A percentile compares a stretch with the other conserved stretches of the same genome.
These are phyloP conservation scores for Thereva unica DNA, from an alignment of 2,888 invertebrate species.

Conservation along the genomic window DNA sequence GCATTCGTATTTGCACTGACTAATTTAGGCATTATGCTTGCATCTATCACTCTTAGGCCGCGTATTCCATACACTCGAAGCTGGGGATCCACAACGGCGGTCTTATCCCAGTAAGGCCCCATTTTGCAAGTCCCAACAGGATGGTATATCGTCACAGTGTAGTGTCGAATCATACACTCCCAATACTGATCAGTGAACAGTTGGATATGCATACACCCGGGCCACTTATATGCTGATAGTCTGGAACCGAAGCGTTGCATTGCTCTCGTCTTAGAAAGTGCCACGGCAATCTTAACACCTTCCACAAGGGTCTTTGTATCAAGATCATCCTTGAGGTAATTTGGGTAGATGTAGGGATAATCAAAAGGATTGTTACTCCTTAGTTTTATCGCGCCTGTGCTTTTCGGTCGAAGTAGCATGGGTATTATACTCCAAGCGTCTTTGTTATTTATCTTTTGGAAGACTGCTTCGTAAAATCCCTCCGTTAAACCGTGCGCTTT, in stretches of 20 bases:
- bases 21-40: conserved; percentile 83
- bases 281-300: conserved; percentile 82
- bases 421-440: conserved; percentile 86
- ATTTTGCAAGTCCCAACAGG: conserved; percentile 87
- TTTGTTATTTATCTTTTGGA: conserved; percentile 72
- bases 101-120: conserved; percentile 85
- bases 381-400: conserved; percentile 79
- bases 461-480: conserved; percentile 74
- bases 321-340: conserved; percentile 80
- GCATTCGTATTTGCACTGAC: conserved; percentile 88
- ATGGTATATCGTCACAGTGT: conserved; percentile 83
- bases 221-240: conserved; percentile 73
- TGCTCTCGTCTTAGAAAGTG: conserved; percentile 76
- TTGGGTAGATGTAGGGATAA: conserved; percentile 88
- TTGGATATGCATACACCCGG: conserved; percentile 72
- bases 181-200: conserved; percentile 77
- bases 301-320: conserved; percentile 82
- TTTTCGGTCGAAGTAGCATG: conserved; percentile 81
- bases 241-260: conserved; percentile 75
- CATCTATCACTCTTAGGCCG: conserved; percentile 80
- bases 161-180: conserved; percentile 85
- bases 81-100: conserved; percentile 81
- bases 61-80: conserved; percentile 78
- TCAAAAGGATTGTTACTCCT: conserved; percentile 83
- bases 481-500: conserved; percentile 79